These are phyloP conservation scores for Drosophila nebulosa DNA, from an alignment of 1,140 invertebrate species.

Conservation along the genomic window DNA sequence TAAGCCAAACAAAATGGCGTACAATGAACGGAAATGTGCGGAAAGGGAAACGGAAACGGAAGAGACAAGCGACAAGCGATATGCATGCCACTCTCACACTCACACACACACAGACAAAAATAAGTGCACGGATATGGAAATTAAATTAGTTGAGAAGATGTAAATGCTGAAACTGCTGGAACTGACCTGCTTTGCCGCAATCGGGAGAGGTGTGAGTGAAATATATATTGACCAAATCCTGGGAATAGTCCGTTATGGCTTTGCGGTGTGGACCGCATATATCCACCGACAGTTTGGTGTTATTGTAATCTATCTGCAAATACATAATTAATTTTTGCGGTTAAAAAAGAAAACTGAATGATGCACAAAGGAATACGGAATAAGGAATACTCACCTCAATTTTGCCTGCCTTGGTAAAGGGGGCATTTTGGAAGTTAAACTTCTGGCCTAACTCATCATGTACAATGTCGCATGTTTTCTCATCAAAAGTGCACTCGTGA, in stretches of 20 bases:
- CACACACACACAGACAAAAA: background rate
- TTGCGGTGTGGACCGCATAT: slow-evolving; percentile 63
- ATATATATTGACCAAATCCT: slow-evolving; percentile 77
- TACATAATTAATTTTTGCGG: background rate
- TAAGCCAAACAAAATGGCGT: slow-evolving; percentile 46
- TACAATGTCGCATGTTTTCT: slow-evolving; percentile 66
- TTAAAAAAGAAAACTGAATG: background rate
- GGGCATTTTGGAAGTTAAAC: slow-evolving; percentile 61
- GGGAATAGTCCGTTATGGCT: slow-evolving; percentile 72
- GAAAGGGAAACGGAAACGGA: slow-evolving; percentile 53
- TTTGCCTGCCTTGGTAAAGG: slow-evolving; percentile 63
- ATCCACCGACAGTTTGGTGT: slow-evolving; percentile 49
- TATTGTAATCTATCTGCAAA: slow-evolving; percentile 53
- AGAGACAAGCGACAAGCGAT: slow-evolving; percentile 56
- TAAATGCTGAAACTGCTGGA: background rate
- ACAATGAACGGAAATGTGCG: slow-evolving; percentile 52
- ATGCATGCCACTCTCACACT: slow-evolving; percentile 5
- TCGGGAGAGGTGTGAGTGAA: slow-evolving; percentile 63
- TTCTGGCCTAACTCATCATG: slow-evolving; percentile 54
- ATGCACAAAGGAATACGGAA: background rate
- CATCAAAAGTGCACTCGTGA: slow-evolving; percentile 62
- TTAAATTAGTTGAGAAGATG: slow-evolving; percentile 44
- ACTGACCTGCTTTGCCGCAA: slow-evolving; percentile 67
- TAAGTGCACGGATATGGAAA: slow-evolving; percentile 37
- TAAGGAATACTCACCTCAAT: slow-evolving; percentile 57